Conservation (phyloP, 2,888 invertebrate genomes). For the Athrips mouffetella region DNA sequence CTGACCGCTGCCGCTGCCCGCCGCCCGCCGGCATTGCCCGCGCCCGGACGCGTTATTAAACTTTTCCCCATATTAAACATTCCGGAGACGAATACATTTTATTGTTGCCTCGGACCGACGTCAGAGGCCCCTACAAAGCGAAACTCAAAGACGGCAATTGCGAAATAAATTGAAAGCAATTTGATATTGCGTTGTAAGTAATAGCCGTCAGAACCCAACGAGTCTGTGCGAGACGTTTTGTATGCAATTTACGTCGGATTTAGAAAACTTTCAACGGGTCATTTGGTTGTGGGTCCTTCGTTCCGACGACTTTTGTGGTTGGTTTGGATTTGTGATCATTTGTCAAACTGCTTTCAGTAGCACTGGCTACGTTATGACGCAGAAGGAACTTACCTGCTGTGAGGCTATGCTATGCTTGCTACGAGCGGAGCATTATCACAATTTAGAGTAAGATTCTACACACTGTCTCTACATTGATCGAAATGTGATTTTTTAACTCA, state of each 20-base stretch:
- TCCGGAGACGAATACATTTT: constrained; percentile 80
- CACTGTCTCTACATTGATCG: too few species aligned
- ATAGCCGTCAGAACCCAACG: constrained; percentile 71
- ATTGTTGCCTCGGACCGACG: constrained; percentile 78
- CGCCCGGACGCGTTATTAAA: constrained; percentile 78
- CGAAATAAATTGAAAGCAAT: constrained; percentile 79
- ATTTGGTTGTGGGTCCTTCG: constrained; percentile 50
- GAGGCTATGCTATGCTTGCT: too few species aligned
- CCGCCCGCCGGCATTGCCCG: constrained; percentile 32
- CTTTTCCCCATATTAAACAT: constrained; percentile 80
- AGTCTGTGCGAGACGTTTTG: constrained; percentile 64
- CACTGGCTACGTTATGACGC: too few species aligned
- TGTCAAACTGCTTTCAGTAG: too few species aligned
- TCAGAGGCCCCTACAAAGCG: constrained; percentile 78
- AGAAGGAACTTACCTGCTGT: too few species aligned
- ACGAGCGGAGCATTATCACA: too few species aligned
- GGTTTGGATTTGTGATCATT: constrained; percentile 6
- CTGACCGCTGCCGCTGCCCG: constrained; percentile 53
- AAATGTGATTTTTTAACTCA: too few species aligned
- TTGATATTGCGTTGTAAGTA: constrained; percentile 77
- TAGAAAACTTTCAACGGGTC: constrained; percentile 57
- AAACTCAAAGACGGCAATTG: constrained; percentile 79
- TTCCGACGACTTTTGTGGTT: constrained; percentile 18
- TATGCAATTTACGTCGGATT: constrained; percentile 53
- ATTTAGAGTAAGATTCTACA: too few species aligned